Evolutionary conservation across 2,888 invertebrate species (phyloP), one percentile per base, ranked within the genome.

Genomic region (Phania funesta): DNA sequence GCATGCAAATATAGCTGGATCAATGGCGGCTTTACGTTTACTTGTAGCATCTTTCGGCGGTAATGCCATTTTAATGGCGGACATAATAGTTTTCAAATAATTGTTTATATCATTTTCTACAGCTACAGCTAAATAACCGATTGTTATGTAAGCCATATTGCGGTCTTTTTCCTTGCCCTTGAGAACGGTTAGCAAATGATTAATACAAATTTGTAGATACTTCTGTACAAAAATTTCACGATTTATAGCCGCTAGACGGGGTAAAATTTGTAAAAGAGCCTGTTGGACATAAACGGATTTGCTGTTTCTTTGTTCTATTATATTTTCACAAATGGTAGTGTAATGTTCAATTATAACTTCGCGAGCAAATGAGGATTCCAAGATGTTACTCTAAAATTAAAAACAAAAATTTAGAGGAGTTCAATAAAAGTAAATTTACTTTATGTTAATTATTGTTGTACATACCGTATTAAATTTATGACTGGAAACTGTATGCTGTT

Each of bases 241-340:
- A 89, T 97, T 95, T 87, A 99, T 98, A n/a, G 98, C 97, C 6
- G 98, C 98, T 65, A 99, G 91, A 84, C 98, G 93, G 0, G 99
- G 99, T 79, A 99, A 92, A 58, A 99, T 94, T 44, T 95, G 94
- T 75, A 99, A 93, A 13, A 99, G 91, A 0, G 96, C 95, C 88
- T 97, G 96, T 85, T 98, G 98, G 22, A 98, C 96, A 89, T 96
- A 95, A 5, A 93, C 92, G 64, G 95, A 96, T 86, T 95, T 94
- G 0, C 95, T 94, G 65, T 93, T 91, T 76, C 96, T 93, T 87
- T 97, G 96, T 46, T 94, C 94, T 91, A 98, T 93, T 3, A 97
- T 95, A 91, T 92, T 93, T 88, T 92, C 92, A 89, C 96, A 96
- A 84, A 96, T 95, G 86, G 93, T 94, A 84, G 95, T 95, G 90